A percentile compares a stretch with the other conserved stretches of the same genome.
These are phyloP conservation scores for Scolopax bukidnonensis DNA, from an alignment of 2,797 vertebrate species.

Conservation along the genomic window DNA sequence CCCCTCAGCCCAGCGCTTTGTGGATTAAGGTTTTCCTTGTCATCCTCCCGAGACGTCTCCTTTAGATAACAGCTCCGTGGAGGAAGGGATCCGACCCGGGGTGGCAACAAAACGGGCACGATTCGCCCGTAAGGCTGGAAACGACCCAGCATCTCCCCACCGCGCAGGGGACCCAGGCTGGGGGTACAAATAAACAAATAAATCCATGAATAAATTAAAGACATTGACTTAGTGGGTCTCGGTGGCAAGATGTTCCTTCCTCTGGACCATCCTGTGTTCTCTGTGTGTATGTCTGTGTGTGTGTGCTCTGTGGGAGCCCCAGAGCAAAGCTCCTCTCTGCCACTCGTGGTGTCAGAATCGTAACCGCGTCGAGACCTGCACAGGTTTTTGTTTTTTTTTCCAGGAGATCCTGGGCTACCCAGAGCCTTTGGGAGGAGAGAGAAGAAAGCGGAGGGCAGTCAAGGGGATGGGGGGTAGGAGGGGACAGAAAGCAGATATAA, in stretches of 20 bases:
- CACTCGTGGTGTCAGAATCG: not conserved
- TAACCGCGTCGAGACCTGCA: not conserved
- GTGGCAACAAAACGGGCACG: fast-evolving
- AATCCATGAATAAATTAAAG: not conserved
- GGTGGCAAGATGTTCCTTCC: fast-evolving
- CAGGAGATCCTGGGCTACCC: not conserved
- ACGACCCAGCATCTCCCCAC: fast-evolving
- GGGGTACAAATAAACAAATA: not conserved
- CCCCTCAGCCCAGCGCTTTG: not conserved
- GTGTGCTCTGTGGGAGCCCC: too few relatives aligned
- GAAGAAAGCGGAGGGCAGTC: not conserved
- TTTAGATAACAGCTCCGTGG: not conserved
- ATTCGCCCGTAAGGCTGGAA: not conserved
- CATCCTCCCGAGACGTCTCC: not conserved
- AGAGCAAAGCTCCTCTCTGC: not conserved
- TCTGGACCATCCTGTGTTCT: not conserved
- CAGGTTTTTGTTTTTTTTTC: not conserved
- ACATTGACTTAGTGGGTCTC: not conserved
- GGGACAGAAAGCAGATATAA: not conserved
- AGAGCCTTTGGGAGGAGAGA: not conserved
- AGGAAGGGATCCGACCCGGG: not conserved
- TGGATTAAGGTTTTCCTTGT: not conserved
- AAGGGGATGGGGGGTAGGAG: too few relatives aligned
- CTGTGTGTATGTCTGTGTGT: not conserved
- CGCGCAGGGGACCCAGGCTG: fast-evolving